phyloP scores from a whole-genome alignment of 1,140 invertebrate genomes.

The Heliconius melpomene region DNA sequence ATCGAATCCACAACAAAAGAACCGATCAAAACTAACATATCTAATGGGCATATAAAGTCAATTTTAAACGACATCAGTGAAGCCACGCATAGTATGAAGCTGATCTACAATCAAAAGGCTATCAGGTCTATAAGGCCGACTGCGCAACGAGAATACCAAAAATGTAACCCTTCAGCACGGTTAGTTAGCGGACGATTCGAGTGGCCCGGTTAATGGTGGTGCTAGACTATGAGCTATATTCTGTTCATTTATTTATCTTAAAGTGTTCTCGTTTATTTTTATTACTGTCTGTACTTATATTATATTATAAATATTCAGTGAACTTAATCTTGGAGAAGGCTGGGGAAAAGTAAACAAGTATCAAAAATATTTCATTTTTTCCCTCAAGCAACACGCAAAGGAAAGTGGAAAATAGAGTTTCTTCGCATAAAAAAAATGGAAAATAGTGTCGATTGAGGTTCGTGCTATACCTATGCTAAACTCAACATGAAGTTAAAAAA shows the following conservation, averaged over 20 bases:
- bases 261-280: no score
- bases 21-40: background rate
- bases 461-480: no score
- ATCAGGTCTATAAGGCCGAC: conserved; percentile 44
- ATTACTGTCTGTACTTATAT: no score
- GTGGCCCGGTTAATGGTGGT: conserved; percentile 7
- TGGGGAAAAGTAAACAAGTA: no score
- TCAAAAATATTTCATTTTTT: no score
- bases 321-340: no score
- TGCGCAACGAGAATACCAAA: conserved; percentile 51
- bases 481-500: no score
- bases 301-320: no score
- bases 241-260: background rate
- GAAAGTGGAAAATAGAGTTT: no score
- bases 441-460: no score
- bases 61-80: conserved; percentile 27
- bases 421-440: no score
- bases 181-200: conserved; percentile 56
- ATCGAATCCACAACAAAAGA: background rate
- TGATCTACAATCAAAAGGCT: conserved; percentile 40
- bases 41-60: conserved; percentile 15
- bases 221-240: background rate
- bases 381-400: no score
- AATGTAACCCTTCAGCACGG: conserved; percentile 72
- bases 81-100: conserved; percentile 3